Base-by-base conservation (phyloP, 1,140 invertebrate species). In the Nautilus pompilius region DNA sequence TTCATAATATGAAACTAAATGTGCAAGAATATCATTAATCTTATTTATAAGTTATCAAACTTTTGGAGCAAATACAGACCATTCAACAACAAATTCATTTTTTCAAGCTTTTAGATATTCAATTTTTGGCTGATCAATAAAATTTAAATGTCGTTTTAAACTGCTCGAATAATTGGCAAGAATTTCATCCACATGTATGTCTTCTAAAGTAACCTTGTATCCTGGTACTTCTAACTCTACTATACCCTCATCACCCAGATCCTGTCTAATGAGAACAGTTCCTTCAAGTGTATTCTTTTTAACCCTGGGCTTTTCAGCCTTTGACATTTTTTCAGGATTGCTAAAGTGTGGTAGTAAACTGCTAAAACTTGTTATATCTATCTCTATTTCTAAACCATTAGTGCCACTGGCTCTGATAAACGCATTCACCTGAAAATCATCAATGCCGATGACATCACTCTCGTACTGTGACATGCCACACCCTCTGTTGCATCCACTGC, bases 301-400 rank as follows among this genome's bases (percentile, higher is more conserved):
- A 58, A 34, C 36, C 29, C 49, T 45, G 20, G 45, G 30, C 41
- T 49, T 33, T 33, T 34, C 54, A 26, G 15, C 22, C 36, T 20
- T 32, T 48, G 32, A 41, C 24, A 61, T 30, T 48, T 26, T 22
- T 4, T 59, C 29, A 26, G 24, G 4, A 30, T 49, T 41, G 48
- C n/a, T 22, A 8, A 22, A 20, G 32, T 22, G 29, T 30, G 26
- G 34, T n/a, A 10, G n/a, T 5, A 41, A 15, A 2, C 13, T 41
- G 22, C 45, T 60, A 41, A 28, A 24, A 30, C 20, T 51, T n/a
- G 28, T n/a, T 4, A 41, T 53, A 20, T 74, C 70, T 54, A 74
- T 68, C 61, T 77, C 75, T 48, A 77, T 77, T 46, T 75, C 73
- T 28, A 77, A 67, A 36, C 72, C 75, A 59, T 77, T 77, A 57